Evolutionary conservation across 2,797 vertebrate species (phyloP), one percentile per base, ranked within the genome.

Genomic region (Ara ararauna): DNA sequence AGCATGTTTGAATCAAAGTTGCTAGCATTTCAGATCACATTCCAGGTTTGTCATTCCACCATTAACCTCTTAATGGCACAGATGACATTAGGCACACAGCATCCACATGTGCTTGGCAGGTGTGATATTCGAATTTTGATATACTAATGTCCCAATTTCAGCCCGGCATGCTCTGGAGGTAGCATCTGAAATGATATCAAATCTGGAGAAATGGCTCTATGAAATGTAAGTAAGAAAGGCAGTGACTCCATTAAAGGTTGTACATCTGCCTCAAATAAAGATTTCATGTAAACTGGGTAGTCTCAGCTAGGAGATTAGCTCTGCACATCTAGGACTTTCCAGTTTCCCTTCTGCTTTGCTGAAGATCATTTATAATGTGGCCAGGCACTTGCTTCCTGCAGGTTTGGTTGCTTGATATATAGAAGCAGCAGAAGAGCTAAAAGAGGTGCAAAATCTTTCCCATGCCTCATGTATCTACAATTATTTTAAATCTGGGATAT

Each of bases 31-130:
- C 64, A 77, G 83, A 47, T 48, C 45, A 23, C n/a, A 67, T 85
- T 77, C 34, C 65, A 64, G 38, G 38, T 71, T 87, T 53, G 42
- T 42, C 68, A 45, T 53, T 85, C 61, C 0, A 0, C 51, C 0
- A 0, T 91, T 89, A 77, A 67, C 64, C 23, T 94, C 64, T 40
- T 79, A 61, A 48, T 14, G 48, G 51, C 71, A 75, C n/a, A 56
- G 54, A 29, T 50, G 85, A 71, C n/a, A 86, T 60, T 13, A 89
- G 86, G 61, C 10, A 7, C 42, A n/a, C 23, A 36, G 47, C 0
- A 0, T 45, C 66, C 82, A 51, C 60, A 34, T 32, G 42, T 58
- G 22, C 74, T 77, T 4, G 0, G 74, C 71, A 90, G 71, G 32
- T 21, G 5, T 47, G 34, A 68, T 68, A 15, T 74, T n/a, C 40